A percentile compares a stretch with the other conserved stretches of the same genome.
Evolutionary conservation across 2,888 invertebrate species (phyloP).

Genomic region (Papilio protenor): DNA sequence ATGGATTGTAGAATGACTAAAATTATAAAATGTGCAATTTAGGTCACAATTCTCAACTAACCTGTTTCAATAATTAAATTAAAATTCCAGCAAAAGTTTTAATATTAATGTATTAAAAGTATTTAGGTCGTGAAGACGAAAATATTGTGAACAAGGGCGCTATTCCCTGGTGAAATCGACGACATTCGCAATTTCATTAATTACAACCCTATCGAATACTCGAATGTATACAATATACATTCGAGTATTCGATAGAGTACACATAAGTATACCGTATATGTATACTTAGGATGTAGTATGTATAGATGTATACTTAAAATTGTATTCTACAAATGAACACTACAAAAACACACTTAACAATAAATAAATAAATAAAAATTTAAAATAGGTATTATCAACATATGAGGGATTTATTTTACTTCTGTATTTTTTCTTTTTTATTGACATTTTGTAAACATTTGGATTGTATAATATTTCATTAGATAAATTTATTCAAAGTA

Average conservation of each 20-base stretch:
- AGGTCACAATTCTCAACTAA: not conserved
- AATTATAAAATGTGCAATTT: not conserved
- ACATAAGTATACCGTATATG: not conserved
- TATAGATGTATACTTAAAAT: not conserved
- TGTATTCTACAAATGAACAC: not conserved
- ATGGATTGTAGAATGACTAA: too few species aligned
- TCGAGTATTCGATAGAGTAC: too few species aligned
- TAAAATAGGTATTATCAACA: too few species aligned
- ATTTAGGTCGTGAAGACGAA: slow-evolving; percentile 24
- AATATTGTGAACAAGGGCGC: slow-evolving; percentile 23
- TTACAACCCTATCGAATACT: slow-evolving; percentile 42
- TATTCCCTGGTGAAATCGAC: slow-evolving; percentile 25
- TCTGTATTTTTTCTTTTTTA: not conserved
- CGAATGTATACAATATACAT: slow-evolving; percentile 5
- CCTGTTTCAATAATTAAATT: not conserved
- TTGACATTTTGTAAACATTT: not conserved
- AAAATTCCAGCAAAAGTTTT: not conserved
- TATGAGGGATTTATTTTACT: too few species aligned
- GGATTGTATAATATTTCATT: too few species aligned
- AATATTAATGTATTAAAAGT: not conserved
- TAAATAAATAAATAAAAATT: too few species aligned
- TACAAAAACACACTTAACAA: too few species aligned
- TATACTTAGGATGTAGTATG: not conserved
- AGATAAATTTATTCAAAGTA: too few species aligned
- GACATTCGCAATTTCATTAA: slow-evolving; percentile 41